Base-by-base conservation (phyloP, 2,113 vertebrate genomes). In the Loxodonta africana region DNA sequence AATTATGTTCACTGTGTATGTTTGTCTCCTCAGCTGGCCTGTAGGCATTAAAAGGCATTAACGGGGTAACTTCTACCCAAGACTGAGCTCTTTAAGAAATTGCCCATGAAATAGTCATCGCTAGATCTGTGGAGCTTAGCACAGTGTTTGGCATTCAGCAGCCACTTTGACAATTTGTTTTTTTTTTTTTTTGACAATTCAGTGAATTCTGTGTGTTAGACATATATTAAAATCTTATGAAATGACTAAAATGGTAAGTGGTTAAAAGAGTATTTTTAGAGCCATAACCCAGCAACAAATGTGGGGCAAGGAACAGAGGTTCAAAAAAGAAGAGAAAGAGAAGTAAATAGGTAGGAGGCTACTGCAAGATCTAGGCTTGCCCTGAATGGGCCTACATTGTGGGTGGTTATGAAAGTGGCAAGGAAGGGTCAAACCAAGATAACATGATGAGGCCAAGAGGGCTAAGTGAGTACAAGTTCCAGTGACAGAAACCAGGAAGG, bases 171-270 rank as follows among this genome's bases (percentile, higher is more conserved):
- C 73, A 87, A 60, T 62, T 37, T 37, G 37, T 37, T 37, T 37
- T 37, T 37, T 37, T 37, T 37, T 37, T 37, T 37, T 37, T 37
- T 37, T 37, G 37, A 37, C 37, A 37, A 37, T 37, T 71, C 10
- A 76, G 33, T 82, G 60, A 90, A 62, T 80, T 94, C 73, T 83
- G 62, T 86, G 26, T 89, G 53, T 74, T 33, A 88, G 44, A 65
- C 30, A 78, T 26, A 80, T n/a, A 86, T 14, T 84, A 82, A 73
- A 8, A 48, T 3, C 23, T 94, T 82, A 26, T 1, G 65, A 93
- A 93, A 94, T 77, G 67, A 94, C 33, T 60, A 93, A 93, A 71
- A 90, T 6, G 20, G 28, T 76, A 60, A 26, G 46, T 82, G 26
- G 25, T 28, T 77, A 89, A 86, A 73, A 71, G 33, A 6, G 14